Evolutionary conservation across 2,113 vertebrate genomes (phyloP).

Genomic region (Odobenus rosmarus): DNA sequence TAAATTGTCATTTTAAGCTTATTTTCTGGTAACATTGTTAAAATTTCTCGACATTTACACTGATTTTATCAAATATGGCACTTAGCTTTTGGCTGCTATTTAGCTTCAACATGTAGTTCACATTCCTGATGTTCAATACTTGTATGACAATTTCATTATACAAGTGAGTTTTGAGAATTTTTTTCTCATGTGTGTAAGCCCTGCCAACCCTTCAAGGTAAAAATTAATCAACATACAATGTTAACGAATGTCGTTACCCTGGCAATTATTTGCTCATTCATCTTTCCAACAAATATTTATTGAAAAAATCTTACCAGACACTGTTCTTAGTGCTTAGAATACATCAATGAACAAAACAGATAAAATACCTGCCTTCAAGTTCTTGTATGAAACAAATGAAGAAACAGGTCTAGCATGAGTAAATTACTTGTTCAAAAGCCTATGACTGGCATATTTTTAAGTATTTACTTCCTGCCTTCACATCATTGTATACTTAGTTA

Average conservation of each 20-base stretch:
- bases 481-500: background rate
- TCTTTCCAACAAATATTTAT: background rate
- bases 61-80: constrained; percentile 7
- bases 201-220: background rate
- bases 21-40: background rate
- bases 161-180: background rate
- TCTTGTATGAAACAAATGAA: background rate
- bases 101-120: background rate
- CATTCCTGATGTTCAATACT: background rate
- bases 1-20: background rate
- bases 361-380: background rate
- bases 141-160: background rate
- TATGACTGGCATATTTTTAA: too few species aligned
- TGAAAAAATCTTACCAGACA: background rate
- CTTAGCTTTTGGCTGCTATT: background rate
- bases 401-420: background rate
- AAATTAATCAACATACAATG: background rate
- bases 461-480: background rate
- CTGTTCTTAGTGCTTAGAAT: background rate
- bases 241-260: too few species aligned
- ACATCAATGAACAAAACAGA: background rate
- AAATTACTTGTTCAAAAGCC: background rate
- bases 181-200: background rate
- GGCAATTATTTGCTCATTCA: background rate
- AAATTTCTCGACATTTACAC: background rate